A percentile compares a stretch with the other conserved stretches of the same genome.
These are phyloP conservation scores for Omphaloscelis lunosa DNA, from an alignment of 2,888 invertebrate genomes.

Conservation along the genomic window DNA sequence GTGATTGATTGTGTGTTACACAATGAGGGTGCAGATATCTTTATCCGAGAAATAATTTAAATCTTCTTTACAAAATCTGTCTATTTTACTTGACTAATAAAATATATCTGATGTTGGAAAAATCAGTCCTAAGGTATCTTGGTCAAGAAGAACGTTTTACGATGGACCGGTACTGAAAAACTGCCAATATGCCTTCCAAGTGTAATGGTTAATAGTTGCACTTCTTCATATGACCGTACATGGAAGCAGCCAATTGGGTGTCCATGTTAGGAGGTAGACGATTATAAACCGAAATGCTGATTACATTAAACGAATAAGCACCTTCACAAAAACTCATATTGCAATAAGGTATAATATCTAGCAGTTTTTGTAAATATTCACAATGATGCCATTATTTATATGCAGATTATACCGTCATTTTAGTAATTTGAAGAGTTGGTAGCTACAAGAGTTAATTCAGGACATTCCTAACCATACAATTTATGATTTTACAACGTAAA, in stretches of 20 bases:
- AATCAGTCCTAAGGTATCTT: no score
- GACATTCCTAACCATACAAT: conserved; percentile 16
- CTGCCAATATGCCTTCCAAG: not conserved
- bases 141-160: not conserved
- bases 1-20: no score
- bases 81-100: no score
- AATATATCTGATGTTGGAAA: no score
- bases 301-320: not conserved
- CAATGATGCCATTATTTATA: not conserved
- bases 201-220: not conserved
- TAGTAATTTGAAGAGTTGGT: not conserved
- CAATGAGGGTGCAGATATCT: no score
- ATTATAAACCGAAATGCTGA: not conserved
- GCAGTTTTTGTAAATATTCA: not conserved
- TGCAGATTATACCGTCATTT: not conserved
- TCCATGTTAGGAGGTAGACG: not conserved
- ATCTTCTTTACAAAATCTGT: no score
- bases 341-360: not conserved
- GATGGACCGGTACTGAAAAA: not conserved
- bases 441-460: conserved; percentile 23
- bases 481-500: conserved; percentile 11
- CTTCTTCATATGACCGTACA: not conserved
- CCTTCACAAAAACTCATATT: not conserved
- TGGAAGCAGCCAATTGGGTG: not conserved
- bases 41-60: no score